Evolutionary conservation across 2,797 vertebrate genomes (phyloP), one percentile per base, ranked within the genome.

Genomic region (Coregonus suidteri): DNA sequence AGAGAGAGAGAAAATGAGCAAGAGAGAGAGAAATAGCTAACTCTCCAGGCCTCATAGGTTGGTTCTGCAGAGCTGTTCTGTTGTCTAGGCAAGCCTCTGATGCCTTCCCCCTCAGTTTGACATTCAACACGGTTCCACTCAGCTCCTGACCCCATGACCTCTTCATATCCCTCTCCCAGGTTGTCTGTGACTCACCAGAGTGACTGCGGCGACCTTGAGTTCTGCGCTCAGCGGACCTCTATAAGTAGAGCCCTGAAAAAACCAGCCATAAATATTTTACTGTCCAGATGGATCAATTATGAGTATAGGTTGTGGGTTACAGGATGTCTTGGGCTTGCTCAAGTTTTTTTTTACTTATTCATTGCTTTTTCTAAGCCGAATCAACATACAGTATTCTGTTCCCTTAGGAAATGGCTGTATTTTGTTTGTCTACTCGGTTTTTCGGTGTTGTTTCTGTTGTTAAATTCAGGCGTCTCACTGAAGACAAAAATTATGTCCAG

Each of bases 81-180:
- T 74, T 83, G 83, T 67, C 65, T 82, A 18, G 25, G 15, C 69
- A 76, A 65, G 71, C 75, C 81, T 67, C 74, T 47, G 70, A 80
- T 59, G 84, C 82, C 76, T 83, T 80, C 41, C 81, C 82, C 82
- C 76, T 88, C 82, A 82, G 83, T 88, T 93, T 93, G 88, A 92
- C 90, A 93, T 92, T 93, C 91, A 90, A 82, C 76, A 84, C 64
- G 75, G 76, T 79, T 88, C 82, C 75, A 85, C 87, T 25, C 52
- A 75, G 81, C 80, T 78, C 76, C 15, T 20, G 77, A 85, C 87
- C 86, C 82, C 81, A 66, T 90, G 89, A 87, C 89, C 88, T 75
- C 71, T 75, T 85, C 83, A 79, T 73, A 86, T 85, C 81, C 80
- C 79, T 81, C 83, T 85, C 85, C 81, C 71, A 82, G 82, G 77